Conservation (phyloP, 2,888 invertebrate genomes). For the Proisotoma minuta region DNA sequence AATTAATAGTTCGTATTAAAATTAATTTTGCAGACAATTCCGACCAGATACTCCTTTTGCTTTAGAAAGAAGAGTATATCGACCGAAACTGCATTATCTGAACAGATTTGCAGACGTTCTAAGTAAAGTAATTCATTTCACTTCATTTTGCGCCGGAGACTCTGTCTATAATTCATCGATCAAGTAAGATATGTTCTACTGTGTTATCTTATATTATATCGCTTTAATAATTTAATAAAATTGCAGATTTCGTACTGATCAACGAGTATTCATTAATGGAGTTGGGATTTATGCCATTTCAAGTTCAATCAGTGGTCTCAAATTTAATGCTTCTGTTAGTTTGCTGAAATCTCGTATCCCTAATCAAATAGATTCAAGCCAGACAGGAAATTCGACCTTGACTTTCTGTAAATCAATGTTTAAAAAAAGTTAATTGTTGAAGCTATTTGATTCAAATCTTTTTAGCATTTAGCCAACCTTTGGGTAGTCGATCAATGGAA, state of each 20-base stretch:
- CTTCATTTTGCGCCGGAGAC: conserved; percentile 26
- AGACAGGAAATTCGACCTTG: conserved; percentile 7
- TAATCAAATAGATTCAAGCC: conserved; percentile 60
- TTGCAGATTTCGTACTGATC: conserved; percentile 70
- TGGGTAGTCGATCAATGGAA: conserved; percentile 31
- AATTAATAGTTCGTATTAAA: neutral
- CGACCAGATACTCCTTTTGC: conserved; percentile 44
- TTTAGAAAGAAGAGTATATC: conserved; percentile 38
- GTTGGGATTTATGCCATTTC: conserved; percentile 67
- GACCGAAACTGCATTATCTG: conserved; percentile 43
- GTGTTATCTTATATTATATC: neutral
- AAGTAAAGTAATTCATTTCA: conserved; percentile 41
- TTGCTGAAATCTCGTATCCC: conserved; percentile 55
- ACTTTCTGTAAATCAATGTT: too few relatives aligned
- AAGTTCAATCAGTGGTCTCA: conserved; percentile 67
- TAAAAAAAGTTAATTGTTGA: too few relatives aligned
- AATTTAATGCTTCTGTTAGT: conserved; percentile 36
- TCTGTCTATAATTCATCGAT: conserved; percentile 39
- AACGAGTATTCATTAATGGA: conserved; percentile 74
- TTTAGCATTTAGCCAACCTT: conserved; percentile 18
- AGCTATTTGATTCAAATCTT: too few relatives aligned
- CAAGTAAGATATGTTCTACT: conserved; percentile 23
- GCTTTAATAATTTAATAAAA: conserved; percentile 10
- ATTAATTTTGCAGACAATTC: conserved; percentile 25
- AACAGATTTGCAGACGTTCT: conserved; percentile 43